Percentiles rank a stretch among this genome's conserved stretches.
Conservation (phyloP, 2,113 vertebrate genomes). For the Oryzias woworae region DNA sequence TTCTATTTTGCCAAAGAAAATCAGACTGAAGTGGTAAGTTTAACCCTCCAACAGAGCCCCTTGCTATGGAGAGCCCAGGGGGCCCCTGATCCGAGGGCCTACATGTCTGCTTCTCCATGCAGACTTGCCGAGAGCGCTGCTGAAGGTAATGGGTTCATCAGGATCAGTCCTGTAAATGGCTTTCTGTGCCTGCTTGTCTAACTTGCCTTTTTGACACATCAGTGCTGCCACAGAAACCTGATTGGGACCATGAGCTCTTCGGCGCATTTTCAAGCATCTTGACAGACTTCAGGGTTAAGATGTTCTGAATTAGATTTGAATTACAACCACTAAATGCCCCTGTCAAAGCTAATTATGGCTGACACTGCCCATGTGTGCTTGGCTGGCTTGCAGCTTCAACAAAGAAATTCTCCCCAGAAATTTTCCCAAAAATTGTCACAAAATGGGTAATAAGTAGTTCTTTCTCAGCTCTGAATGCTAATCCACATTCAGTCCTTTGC, state of each 20-base stretch:
- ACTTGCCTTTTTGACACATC: slow-evolving; percentile 89
- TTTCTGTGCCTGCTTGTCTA: slow-evolving; percentile 73
- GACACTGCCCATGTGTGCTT: slow-evolving; percentile 91
- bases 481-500: slow-evolving; percentile 40
- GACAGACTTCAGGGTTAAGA: slow-evolving; percentile 99
- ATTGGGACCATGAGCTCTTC: slow-evolving; percentile 83
- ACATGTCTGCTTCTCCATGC: too few species aligned
- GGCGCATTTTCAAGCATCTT: slow-evolving; percentile 89
- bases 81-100: too few species aligned
- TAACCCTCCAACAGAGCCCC: too few species aligned
- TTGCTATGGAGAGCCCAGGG: too few species aligned
- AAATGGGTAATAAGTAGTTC: slow-evolving; percentile 62
- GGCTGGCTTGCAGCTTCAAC: slow-evolving; percentile 86
- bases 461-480: slow-evolving; percentile 68
- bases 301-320: slow-evolving; percentile 99
- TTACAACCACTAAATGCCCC: slow-evolving; percentile 99
- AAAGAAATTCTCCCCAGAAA: slow-evolving; percentile 91
- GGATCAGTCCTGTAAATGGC: slow-evolving; percentile 21
- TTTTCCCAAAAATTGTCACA: slow-evolving; percentile 88
- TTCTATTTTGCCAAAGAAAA: too few species aligned
- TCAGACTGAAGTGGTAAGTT: too few species aligned
- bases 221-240: slow-evolving; percentile 87
- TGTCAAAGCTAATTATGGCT: slow-evolving; percentile 96
- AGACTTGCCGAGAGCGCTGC: too few species aligned
- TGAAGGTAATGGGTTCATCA: not conserved